phyloP scores from a whole-genome alignment of 2,113 vertebrate species.

The Percopsis transmontana region DNA sequence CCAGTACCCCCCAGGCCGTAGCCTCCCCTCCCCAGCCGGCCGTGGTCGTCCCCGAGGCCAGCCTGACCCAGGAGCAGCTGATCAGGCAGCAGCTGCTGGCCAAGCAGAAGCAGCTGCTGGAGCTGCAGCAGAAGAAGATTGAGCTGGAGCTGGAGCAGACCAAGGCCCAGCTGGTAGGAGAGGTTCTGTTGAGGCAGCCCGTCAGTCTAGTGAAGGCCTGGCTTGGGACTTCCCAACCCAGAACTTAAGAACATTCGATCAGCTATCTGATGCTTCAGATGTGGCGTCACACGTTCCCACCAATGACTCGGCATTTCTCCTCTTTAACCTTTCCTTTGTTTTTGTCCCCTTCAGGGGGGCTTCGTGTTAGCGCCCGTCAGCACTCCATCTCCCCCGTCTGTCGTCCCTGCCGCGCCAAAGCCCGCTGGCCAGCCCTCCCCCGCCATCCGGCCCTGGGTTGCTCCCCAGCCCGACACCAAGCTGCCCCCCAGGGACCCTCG shows the following conservation, averaged over 20 bases:
- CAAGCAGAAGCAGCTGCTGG: slow-evolving; percentile 97
- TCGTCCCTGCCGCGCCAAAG: slow-evolving; percentile 47
- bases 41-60: slow-evolving; percentile 81
- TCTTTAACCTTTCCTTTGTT: no score
- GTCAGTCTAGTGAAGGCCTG: no score
- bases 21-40: slow-evolving; percentile 55
- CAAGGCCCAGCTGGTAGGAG: slow-evolving; percentile 95
- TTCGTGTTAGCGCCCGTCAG: slow-evolving; percentile 33
- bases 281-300: no score
- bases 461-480: slow-evolving; percentile 84
- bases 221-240: no score
- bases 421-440: slow-evolving; percentile 66
- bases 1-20: slow-evolving; percentile 70
- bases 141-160: slow-evolving; percentile 98
- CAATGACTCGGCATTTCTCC: no score
- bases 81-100: slow-evolving; percentile 96
- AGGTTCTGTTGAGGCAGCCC: neutral
- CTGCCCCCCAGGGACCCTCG: slow-evolving; percentile 88
- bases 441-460: slow-evolving; percentile 80
- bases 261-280: no score
- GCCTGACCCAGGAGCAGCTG: slow-evolving; percentile 92
- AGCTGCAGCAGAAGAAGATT: slow-evolving; percentile 98
- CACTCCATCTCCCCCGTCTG: slow-evolving; percentile 22
- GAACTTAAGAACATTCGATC: no score
- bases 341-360: slow-evolving; percentile 57